These are phyloP conservation scores for Uloborus diversus DNA, from an alignment of 1,140 invertebrate genomes.

Conservation along the genomic window DNA sequence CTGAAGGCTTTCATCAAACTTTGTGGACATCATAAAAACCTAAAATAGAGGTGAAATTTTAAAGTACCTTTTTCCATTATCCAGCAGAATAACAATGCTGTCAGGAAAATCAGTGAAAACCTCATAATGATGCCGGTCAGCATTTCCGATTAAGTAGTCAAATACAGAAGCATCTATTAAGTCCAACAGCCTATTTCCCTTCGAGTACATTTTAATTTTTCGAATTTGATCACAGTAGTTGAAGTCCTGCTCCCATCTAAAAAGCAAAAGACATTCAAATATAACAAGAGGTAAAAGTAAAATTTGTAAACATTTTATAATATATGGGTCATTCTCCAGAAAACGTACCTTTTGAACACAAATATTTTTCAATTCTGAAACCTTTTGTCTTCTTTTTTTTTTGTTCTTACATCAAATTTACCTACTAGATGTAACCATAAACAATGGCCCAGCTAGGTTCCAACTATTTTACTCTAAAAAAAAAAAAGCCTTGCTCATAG, in stretches of 20 bases:
- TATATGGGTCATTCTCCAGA: no score
- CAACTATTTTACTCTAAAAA: no score
- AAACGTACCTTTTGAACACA: no score
- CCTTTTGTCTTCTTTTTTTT: neutral
- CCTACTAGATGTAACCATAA: no score
- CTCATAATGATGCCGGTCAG: slow-evolving; percentile 93
- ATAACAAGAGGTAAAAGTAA: neutral
- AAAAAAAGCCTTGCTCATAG: no score
- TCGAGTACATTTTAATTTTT: slow-evolving; percentile 63
- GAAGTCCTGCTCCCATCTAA: slow-evolving; percentile 80
- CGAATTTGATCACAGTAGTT: slow-evolving; percentile 80
- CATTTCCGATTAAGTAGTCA: slow-evolving; percentile 94
- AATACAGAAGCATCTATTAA: slow-evolving; percentile 88
- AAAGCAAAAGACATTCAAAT: neutral
- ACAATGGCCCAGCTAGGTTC: no score
- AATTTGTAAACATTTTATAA: neutral
- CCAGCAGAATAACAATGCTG: slow-evolving; percentile 80
- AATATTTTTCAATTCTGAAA: no score
- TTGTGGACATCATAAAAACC: no score
- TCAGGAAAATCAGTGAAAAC: slow-evolving; percentile 72
- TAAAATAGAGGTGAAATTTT: no score
- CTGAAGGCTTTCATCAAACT: no score
- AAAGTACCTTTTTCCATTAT: slow-evolving; percentile 89
- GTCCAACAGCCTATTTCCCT: slow-evolving; percentile 76
- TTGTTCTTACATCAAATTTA: neutral